Base-by-base conservation (phyloP, 2,797 vertebrate species). In the Rhinoraja longicauda region DNA sequence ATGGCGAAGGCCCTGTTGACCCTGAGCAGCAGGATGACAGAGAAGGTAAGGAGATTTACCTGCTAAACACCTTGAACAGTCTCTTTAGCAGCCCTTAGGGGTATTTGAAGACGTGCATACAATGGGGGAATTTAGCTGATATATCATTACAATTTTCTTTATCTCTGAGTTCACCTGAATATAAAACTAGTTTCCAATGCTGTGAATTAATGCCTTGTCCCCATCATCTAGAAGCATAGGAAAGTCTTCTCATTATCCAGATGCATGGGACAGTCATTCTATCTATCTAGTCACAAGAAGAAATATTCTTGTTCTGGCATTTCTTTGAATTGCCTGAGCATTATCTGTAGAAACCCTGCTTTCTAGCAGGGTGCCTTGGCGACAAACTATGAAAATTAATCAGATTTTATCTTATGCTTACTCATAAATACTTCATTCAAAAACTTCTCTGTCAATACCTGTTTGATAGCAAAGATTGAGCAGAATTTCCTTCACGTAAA, bases 41-140 rank as follows among this genome's bases (percentile, higher is more conserved):
- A 93, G 93, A 95, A 95, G 97, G 97, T 97, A n/a, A 95, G 96
- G 95, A 9, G 90, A 90, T 79, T 93, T 92, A 93, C 93, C 72
- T 82, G 91, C 76, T 39, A 13, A 26, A 29, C 59, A 9, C 12
- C 17, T 72, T 64, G 32, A 12, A 53, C n/a, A 53, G 81, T 64
- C 19, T n/a, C 57, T 64, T 62, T 62, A 13, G 82, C 57, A 86
- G 57, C 57, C 32, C 32, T 67, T 24, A 0, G 9, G 32, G 7
- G 17, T 67, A 67, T 84, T 36, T 88, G 7, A 84, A 84, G 45
- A 13, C 26, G 84, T 84, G 36, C 57, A 57, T 59, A 59, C 4
- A 36, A 32, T 77, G 76, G 36, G 17, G 7, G 21, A 26, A 29
- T 32, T 36, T 64, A 88, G 84, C n/a, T 36, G n/a, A 13, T n/a